These are phyloP conservation scores for Clistopyga incitator DNA, from an alignment of 2,888 invertebrate genomes.

Conservation along the genomic window DNA sequence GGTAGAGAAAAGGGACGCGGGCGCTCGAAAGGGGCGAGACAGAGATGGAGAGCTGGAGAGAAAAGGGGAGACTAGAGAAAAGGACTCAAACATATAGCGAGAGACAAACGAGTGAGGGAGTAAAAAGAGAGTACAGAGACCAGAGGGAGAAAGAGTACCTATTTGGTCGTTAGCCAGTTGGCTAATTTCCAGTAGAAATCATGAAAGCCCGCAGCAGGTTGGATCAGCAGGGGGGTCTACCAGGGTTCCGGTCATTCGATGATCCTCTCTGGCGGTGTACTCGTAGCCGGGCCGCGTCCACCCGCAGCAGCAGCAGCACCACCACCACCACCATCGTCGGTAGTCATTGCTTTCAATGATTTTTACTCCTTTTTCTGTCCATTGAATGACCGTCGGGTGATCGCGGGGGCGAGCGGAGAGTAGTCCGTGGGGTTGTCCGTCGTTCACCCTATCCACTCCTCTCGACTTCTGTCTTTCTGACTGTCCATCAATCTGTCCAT, in stretches of 20 bases:
- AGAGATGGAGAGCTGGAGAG: constrained; percentile 65
- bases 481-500: constrained; percentile 49
- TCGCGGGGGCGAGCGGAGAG: constrained; percentile 72
- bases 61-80: constrained; percentile 64
- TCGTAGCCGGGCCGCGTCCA: constrained; percentile 73
- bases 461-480: constrained; percentile 62
- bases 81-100: constrained; percentile 66
- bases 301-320: constrained; percentile 68
- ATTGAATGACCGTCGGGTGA: constrained; percentile 82
- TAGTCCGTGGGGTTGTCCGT: constrained; percentile 73
- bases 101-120: constrained; percentile 67
- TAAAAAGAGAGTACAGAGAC: constrained; percentile 52
- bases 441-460: constrained; percentile 58
- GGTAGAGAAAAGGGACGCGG: constrained; percentile 61
- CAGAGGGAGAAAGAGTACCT: constrained; percentile 73
- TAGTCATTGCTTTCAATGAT: constrained; percentile 83
- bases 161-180: constrained; percentile 84
- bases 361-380: constrained; percentile 81
- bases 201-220: constrained; percentile 80
- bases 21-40: constrained; percentile 62
- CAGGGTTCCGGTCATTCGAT: constrained; percentile 82
- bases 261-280: constrained; percentile 76
- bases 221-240: constrained; percentile 65
- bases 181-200: constrained; percentile 84
- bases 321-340: constrained; percentile 67